phyloP scores from a whole-genome alignment of 2,113 vertebrate genomes.

The Antigone vipio region DNA sequence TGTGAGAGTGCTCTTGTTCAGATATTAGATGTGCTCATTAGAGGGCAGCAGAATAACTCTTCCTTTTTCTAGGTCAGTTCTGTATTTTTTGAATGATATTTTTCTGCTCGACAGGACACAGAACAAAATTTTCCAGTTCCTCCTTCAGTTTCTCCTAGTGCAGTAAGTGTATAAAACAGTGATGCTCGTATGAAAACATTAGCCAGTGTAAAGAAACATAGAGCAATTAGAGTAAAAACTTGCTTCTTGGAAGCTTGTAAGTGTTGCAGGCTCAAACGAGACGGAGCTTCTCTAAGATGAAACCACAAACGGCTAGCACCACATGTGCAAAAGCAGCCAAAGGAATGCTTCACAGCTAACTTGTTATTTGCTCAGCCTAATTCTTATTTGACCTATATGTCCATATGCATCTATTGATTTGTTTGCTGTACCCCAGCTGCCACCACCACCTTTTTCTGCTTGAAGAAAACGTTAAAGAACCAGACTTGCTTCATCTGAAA shows the following conservation, averaged over 20 bases:
- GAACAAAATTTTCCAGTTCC: slow-evolving; percentile 1
- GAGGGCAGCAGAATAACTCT: slow-evolving; percentile 59
- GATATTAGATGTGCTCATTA: slow-evolving; percentile 40
- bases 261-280: not conserved
- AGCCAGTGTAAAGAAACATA: not conserved
- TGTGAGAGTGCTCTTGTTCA: not conserved
- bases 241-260: not conserved
- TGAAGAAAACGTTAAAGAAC: not conserved
- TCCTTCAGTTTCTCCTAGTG: not conserved
- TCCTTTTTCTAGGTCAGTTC: slow-evolving; percentile 52
- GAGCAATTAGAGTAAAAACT: not conserved
- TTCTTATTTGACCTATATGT: slow-evolving; percentile 30
- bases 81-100: not conserved
- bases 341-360: not conserved
- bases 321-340: not conserved
- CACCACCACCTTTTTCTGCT: not conserved
- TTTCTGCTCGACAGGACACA: not conserved
- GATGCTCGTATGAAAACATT: not conserved
- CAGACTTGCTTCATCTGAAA: not conserved
- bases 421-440: not conserved
- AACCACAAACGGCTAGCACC: not conserved
- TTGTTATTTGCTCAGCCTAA: not conserved
- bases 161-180: not conserved
- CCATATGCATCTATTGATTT: not conserved
- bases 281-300: not conserved